Conservation (phyloP, 2,113 vertebrate genomes). For the Lophotis ruficrista region DNA sequence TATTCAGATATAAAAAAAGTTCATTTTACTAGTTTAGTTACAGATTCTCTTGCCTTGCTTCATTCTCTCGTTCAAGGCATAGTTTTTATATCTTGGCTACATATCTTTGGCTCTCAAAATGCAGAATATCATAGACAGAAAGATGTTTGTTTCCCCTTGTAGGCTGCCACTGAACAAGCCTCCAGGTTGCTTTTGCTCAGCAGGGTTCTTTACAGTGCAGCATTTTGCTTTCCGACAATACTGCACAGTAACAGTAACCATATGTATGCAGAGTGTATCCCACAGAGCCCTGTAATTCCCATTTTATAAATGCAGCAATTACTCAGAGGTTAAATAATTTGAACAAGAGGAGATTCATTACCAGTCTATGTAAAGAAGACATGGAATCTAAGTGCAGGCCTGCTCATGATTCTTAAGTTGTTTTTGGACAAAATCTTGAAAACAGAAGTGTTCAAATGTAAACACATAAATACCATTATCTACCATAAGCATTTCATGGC, state of each 20-base stretch:
- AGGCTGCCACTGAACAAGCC: not conserved
- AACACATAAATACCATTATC: not conserved
- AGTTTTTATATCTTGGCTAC: not conserved
- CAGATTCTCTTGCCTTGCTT: not conserved
- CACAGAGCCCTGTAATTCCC: not conserved
- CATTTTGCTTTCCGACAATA: not conserved
- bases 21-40: not conserved
- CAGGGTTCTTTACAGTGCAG: not conserved
- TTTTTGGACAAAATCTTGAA: not conserved
- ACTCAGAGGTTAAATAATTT: constrained; percentile 1
- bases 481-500: not conserved
- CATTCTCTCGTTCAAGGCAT: not conserved
- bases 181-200: not conserved
- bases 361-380: not conserved
- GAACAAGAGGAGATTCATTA: not conserved
- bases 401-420: not conserved
- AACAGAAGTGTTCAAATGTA: not conserved
- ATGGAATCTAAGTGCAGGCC: not conserved
- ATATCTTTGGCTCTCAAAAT: not conserved
- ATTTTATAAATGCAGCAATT: not conserved
- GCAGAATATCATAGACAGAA: not conserved
- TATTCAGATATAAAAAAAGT: not conserved
- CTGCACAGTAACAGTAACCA: not conserved
- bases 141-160: not conserved
- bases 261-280: not conserved